A percentile compares a stretch with the other conserved stretches of the same genome.
Evolutionary conservation across 1,140 invertebrate genomes (phyloP).

Genomic region (Drosophila parvula): DNA sequence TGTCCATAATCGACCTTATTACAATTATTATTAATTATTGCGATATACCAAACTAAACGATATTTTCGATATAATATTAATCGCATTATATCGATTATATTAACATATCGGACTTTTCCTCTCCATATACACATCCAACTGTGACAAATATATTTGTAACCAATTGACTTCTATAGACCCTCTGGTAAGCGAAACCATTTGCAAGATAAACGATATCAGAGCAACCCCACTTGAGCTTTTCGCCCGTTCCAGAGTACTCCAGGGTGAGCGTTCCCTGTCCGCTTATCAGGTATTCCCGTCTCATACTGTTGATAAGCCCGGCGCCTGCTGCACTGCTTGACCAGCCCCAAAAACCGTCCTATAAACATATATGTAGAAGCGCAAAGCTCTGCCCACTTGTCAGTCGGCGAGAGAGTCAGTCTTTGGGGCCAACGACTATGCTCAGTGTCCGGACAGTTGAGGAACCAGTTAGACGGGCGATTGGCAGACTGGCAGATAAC

Average conservation of each 20-base stretch:
- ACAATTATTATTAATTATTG: no score
- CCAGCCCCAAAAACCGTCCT: conserved; percentile 7
- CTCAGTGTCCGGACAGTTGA: conserved; percentile 45
- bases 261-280: background rate
- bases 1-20: no score
- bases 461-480: conserved; percentile 51
- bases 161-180: background rate
- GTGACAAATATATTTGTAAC: background rate
- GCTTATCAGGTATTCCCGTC: conserved; percentile 38
- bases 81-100: no score
- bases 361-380: conserved; percentile 7
- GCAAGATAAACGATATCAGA: background rate
- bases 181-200: background rate
- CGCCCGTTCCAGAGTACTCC: background rate
- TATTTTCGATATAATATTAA: no score
- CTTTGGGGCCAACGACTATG: conserved; percentile 30
- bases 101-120: no score
- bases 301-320: conserved; percentile 24
- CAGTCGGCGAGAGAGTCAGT: conserved; percentile 16
- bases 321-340: conserved; percentile 35
- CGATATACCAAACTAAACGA: no score
- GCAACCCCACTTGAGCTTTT: conserved; percentile 7
- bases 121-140: no score
- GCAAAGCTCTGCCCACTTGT: conserved; percentile 42
- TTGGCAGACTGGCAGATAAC: conserved; percentile 42